Base-by-base conservation (phyloP, 2,113 vertebrate species). In the Thunnus maccoyii region DNA sequence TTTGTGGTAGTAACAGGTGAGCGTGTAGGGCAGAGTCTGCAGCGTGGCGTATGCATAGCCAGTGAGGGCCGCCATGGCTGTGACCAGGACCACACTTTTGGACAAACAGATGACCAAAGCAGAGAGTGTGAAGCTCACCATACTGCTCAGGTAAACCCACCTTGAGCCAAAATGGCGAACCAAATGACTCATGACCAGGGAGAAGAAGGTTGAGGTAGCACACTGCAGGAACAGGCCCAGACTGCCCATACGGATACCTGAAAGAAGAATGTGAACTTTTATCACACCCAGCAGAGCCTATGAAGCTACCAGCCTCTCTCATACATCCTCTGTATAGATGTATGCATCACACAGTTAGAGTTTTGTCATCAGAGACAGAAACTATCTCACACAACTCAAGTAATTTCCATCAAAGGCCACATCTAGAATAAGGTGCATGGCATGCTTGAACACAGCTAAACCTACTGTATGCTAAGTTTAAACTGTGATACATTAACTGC, bases 141-240 rank as follows among this genome's bases (percentile, higher is more conserved):
- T 94, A 30, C 95, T 95, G 90, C 94, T 94, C 86, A 95, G 51
- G 86, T 96, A 96, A 76, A 96, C 89, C 76, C 76, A 81, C 4
- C 95, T 91, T 0, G 93, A 94, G 32, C 95, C 95, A 3, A 96
- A 94, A 3, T 74, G 83, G 15, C 78, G 80, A 74, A 96, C 94
- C 88, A 96, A 52, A 1, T 91, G 91, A 73, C 93, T 95, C 95
- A 96, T 95, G 52, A 88, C 63, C 82, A 96, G 84, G 41, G 95
- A 96, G 92, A 95, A 95, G 76, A 95, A 86, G 70, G 94, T 96
- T 80, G 95, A 96, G 91, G 95, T 96, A 89, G 94, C 93, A 72
- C 95, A 95, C 83, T 96, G 95, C 77, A 96, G 86, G 83, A 96
- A 96, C 27, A 96, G 90, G n/a, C 95, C 95, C 81, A 95, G 86